Base-by-base conservation (phyloP, 1,140 invertebrate genomes). In the Pogonus chalceus region DNA sequence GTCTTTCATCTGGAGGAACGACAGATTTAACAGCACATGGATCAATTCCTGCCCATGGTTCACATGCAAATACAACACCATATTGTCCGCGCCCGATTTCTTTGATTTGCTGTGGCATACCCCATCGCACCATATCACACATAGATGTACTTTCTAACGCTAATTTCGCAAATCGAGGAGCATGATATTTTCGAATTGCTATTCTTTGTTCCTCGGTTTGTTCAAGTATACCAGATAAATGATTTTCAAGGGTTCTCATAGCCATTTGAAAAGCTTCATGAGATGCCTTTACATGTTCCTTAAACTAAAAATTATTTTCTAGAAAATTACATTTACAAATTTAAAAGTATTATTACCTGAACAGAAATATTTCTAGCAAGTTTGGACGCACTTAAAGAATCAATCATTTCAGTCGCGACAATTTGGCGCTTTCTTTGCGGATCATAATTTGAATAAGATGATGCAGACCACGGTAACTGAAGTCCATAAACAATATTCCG, bases 21-120 rank as follows among this genome's bases (percentile, higher is more conserved):
- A 95, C 88, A 14, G 89, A 91, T 74, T 95, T 95, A n/a, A 93
- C 81, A 12, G 90, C 90, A 66, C 83, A 90, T 0, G 84, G 85
- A 39, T 79, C 73, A 47, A 77, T 78, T 0, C 80, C 86, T 1
- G 76, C 86, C 90, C 91, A 94, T 10, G 75, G 69, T 35, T 90
- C 85, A 62, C 89, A 90, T 0, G 84, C 75, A 68, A 88, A 94
- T 9, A 94, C 91, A n/a, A 95, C 90, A 12, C 92, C 92, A 71
- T 93, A 95, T 65, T 94, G 90, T 1, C 91, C 91, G 23, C 90
- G 76, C 1, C 90, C 91, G 35, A 94, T 88, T 72, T 94, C 90
- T 57, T 82, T 77, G 1, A 83, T 84, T 46, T 87, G 76, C 56
- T 83, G 78, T 0, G 90, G 90, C 70, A 87, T 83, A 1, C 90